Evolutionary conservation across 2,888 invertebrate genomes (phyloP).

Genomic region (Argyra leucocephala): DNA sequence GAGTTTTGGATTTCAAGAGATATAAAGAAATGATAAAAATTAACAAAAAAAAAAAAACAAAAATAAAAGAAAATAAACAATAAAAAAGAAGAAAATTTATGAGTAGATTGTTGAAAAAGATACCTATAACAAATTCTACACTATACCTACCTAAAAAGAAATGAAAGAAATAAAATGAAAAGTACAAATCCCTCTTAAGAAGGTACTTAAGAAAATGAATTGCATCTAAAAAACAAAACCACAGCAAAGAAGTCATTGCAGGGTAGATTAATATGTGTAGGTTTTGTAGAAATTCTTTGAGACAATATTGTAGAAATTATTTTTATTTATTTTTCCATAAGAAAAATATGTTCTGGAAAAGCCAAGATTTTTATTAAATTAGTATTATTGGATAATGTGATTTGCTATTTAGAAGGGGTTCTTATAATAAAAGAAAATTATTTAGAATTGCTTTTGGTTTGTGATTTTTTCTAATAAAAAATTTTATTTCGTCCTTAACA

Average conservation of each 20-base stretch:
- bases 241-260: background rate
- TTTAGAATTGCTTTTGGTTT: too few relatives aligned
- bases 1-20: background rate
- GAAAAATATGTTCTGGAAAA: too few relatives aligned
- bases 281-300: too few relatives aligned
- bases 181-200: conserved; percentile 1
- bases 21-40: background rate
- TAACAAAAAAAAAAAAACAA: too few relatives aligned
- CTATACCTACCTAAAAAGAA: background rate
- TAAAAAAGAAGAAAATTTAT: background rate
- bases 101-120: background rate
- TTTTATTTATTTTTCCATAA: too few relatives aligned
- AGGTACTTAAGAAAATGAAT: background rate
- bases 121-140: background rate
- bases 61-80: background rate
- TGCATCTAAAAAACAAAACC: background rate
- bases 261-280: background rate
- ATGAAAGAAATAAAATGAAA: background rate
- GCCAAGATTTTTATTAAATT: too few relatives aligned
- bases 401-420: too few relatives aligned
- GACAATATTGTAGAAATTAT: too few relatives aligned
- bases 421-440: too few relatives aligned
- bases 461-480: too few relatives aligned
- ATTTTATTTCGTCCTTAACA: too few relatives aligned
- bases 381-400: too few relatives aligned